Conservation (phyloP, 1,140 invertebrate species). For the Telenomus remus region DNA sequence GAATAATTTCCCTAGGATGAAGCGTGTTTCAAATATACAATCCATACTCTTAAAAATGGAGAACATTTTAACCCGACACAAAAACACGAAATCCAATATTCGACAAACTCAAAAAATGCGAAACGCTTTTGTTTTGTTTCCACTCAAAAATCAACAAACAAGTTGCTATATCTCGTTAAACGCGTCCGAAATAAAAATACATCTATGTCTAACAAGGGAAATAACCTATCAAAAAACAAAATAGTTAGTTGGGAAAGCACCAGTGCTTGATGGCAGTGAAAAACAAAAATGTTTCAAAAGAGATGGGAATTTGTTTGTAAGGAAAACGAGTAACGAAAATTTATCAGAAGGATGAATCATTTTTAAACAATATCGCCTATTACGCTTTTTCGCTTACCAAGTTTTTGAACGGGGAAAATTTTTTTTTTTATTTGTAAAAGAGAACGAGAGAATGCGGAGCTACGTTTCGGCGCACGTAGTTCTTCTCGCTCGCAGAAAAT, state of each 20-base stretch:
- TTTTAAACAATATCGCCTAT: conserved; percentile 14
- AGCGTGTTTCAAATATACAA: neutral
- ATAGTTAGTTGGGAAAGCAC: no score
- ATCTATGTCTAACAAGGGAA: no score
- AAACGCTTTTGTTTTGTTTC: no score
- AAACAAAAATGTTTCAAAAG: conserved; percentile 1
- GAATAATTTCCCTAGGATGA: conserved; percentile 27
- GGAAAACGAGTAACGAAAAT: neutral
- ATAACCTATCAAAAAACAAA: no score
- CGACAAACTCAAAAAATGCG: no score
- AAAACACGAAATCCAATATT: no score
- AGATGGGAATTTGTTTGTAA: neutral
- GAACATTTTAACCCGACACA: no score
- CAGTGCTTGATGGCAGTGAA: no score
- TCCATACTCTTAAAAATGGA: conserved; percentile 11
- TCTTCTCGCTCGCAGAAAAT: conserved; percentile 36
- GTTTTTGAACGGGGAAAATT: conserved; percentile 17
- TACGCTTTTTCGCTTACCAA: conserved; percentile 18
- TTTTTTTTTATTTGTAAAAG: conserved; percentile 22
- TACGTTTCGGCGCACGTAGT: conserved; percentile 25
- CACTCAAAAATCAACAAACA: no score
- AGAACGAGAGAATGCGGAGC: conserved; percentile 20
- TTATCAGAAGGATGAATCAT: conserved; percentile 10
- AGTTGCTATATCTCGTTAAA: no score
- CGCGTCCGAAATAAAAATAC: no score